phyloP scores from a whole-genome alignment of 1,140 invertebrate species.

The Ylistrum balloti region DNA sequence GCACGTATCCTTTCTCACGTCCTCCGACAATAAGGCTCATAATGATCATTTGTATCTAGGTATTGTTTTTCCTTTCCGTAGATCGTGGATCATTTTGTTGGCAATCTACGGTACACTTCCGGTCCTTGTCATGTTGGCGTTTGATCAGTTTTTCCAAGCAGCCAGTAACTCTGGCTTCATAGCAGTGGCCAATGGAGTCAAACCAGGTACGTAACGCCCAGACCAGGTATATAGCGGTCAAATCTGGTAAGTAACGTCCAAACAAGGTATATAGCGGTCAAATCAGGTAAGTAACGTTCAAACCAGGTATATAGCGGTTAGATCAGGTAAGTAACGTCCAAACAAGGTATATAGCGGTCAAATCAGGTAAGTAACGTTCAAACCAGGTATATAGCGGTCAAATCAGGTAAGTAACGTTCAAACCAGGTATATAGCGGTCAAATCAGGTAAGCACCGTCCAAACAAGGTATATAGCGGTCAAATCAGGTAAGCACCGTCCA shows the following conservation, averaged over 20 bases:
- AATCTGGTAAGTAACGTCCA: neutral
- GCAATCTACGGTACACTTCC: slow-evolving; percentile 68
- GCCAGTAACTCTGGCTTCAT: slow-evolving; percentile 58
- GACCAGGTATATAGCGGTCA: neutral
- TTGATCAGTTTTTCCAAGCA: slow-evolving; percentile 68
- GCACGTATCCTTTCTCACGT: too few relatives aligned
- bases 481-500: neutral
- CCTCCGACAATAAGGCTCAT: too few relatives aligned
- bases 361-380: neutral
- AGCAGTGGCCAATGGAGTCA: slow-evolving; percentile 65
- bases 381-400: neutral
- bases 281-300: neutral
- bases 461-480: neutral
- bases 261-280: neutral
- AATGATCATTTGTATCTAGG: too few relatives aligned
- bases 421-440: neutral
- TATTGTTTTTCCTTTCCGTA: neutral
- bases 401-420: neutral
- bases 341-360: too few relatives aligned
- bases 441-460: neutral
- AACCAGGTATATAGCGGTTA: too few relatives aligned
- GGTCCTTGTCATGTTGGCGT: slow-evolving; percentile 65
- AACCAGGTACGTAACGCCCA: slow-evolving; percentile 64
- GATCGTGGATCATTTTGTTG: slow-evolving; percentile 64
- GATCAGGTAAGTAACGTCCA: neutral